Base-by-base conservation (phyloP, 2,113 vertebrate genomes). In the Cavia aperea region DNA sequence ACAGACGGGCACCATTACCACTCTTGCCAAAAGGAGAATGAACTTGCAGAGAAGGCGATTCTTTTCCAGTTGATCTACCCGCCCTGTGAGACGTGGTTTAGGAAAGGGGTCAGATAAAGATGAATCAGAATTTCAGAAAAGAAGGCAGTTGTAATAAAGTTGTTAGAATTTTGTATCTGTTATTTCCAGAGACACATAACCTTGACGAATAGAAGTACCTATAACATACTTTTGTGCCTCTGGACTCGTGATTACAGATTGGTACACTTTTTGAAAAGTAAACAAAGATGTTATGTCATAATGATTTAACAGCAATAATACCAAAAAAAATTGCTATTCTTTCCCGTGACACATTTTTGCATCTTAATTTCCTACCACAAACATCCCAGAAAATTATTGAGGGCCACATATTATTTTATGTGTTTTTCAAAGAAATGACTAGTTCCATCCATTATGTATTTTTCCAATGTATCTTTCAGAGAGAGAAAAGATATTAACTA, bases 361-460 rank as follows among this genome's bases (percentile, higher is more conserved):
- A 88, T 19, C 43, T 21, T 81, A 88, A 92, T 70, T 90, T 92
- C 39, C 58, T 88, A 77, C 58, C n/a, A 65, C 73, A 58, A 78
- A 7, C 15, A 86, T 63, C 21, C 36, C 89, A 91, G 56, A 83
- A 93, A 33, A 58, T 23, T 26, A 82, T 39, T 13, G 60, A 83
- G 56, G 9, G 10, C 7, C 84, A 85, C 2, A 51, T 19, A 49
- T 58, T n/a, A 31, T 43, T 51, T 83, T 56, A 49, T 31, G 5
- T 56, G 60, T 95, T 93, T 70, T 46, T 88, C 54, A 49, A 62
- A 43, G 12, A 79, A 83, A 68, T 10, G 62, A 39, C 13, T 23
- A 46, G 24, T 70, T 70, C 66, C 10, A 58, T n/a, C 43, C n/a
- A 63, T 43, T 66, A 49, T 2, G 8, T 79, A 68, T 81, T 29